These are phyloP conservation scores for Heliconius ethilla DNA, from an alignment of 2,888 invertebrate genomes.

Conservation along the genomic window DNA sequence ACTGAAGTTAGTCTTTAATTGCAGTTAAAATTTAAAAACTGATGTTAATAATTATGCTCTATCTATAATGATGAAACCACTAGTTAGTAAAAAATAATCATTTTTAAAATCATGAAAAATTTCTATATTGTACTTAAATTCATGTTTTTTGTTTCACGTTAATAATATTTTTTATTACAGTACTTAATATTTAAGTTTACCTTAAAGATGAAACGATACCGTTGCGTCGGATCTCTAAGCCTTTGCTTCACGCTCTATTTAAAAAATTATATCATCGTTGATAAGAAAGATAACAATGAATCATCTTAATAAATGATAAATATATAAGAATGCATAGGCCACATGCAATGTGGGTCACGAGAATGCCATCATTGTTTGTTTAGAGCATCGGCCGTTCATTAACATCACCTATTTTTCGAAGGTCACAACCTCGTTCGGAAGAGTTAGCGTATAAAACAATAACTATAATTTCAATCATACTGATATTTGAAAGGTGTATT, in stretches of 20 bases:
- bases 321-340: conserved; percentile 50
- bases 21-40: no score
- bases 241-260: conserved; percentile 5
- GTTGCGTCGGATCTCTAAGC: background rate
- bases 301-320: conserved; percentile 62
- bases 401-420: conserved; percentile 51
- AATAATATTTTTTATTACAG: background rate
- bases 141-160: no score
- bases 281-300: conserved; percentile 57
- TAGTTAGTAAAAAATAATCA: no score
- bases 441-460: conserved; percentile 29
- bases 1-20: no score
- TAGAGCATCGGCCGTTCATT: conserved; percentile 50
- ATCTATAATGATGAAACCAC: no score
- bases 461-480: background rate
- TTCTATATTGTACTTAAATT: background rate
- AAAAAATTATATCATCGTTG: conserved; percentile 48
- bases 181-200: background rate
- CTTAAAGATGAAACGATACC: background rate
- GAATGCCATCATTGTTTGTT: conserved; percentile 50
- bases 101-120: background rate
- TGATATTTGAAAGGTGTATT: background rate
- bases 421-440: conserved; percentile 46
- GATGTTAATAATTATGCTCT: no score
- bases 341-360: conserved; percentile 58